Evolutionary conservation across 2,888 invertebrate genomes (phyloP), one percentile per base, ranked within the genome.

Genomic region (Selenia dentaria): DNA sequence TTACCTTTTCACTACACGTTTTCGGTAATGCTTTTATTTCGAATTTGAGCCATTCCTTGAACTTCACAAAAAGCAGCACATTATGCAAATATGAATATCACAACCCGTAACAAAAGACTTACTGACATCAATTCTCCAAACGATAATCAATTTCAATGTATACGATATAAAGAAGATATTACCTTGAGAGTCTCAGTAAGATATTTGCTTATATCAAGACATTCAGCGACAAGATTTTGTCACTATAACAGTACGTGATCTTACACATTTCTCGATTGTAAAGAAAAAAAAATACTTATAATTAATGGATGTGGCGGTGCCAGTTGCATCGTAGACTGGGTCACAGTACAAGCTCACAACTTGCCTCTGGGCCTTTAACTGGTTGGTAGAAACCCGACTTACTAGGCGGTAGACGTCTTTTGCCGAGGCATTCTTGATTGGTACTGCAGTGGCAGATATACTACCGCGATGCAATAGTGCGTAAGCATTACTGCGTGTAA

Each of bases 161-260:
- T 3, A 6, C 8, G 2, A 0, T 0, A 0, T 49, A 64, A 53
- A 54, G 59, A 51, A 51, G 42, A 45, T 41, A 57, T 56, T 66
- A 37, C 38, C 32, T 16, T 62, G 52, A 50, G 25, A 27, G 42
- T 27, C 36, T 11, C 9, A 32, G 12, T 39, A 57, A 61, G 61
- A 67, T 45, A 57, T 55, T 62, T 60, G 51, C 14, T 41, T 59
- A 59, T 62, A 62, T 63, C 57, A 62, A 60, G 62, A 62, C 63
- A 69, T 70, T 71, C 61, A 62, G 64, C 65, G 70, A 62, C 61
- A 61, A 72, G 70, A 72, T 68, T 32, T 36, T 9, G 28, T 2
- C 10, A 10, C 35, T 31, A 20, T 46, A 5, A 22, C 46, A 36
- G 40, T 31, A 34, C 0, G 6, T 35, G 10, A 35, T 2, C 22